Evolutionary conservation across 2,888 invertebrate genomes (phyloP).

Genomic region (Eurytoma adleriae): DNA sequence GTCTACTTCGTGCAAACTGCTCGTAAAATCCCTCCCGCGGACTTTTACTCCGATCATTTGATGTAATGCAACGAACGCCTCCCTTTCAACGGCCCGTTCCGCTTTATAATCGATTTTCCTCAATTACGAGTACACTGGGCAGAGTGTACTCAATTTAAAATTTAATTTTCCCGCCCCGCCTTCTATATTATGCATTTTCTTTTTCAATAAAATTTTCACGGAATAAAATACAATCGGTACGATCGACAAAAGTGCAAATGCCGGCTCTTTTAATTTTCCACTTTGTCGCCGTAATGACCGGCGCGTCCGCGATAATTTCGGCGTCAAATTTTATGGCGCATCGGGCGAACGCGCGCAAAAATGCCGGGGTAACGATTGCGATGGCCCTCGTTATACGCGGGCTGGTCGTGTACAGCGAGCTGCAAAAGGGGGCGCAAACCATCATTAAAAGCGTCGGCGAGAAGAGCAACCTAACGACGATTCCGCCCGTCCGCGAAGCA

Average conservation of each 20-base stretch:
- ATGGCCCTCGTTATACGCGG: slow-evolving; percentile 41
- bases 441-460: slow-evolving; percentile 67
- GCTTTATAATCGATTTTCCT: background rate
- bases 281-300: no score
- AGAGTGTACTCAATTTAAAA: background rate
- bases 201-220: no score
- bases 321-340: no score
- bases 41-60: slow-evolving; percentile 1
- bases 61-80: background rate
- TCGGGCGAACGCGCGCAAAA: slow-evolving; percentile 1
- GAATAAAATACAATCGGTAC: no score
- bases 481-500: slow-evolving; percentile 65
- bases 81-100: background rate
- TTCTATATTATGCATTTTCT: no score
- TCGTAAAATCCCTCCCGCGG: slow-evolving; percentile 14
- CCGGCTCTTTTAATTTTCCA: no score
- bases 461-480: slow-evolving; percentile 73
- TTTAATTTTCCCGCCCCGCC: no score
- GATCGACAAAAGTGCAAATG: no score
- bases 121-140: background rate
- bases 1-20: slow-evolving; percentile 6
- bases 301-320: no score
- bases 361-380: slow-evolving; percentile 27
- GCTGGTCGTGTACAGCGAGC: background rate
- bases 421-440: slow-evolving; percentile 65